Evolutionary conservation across 2,888 invertebrate species (phyloP).

Genomic region (Uloborus plumipes): DNA sequence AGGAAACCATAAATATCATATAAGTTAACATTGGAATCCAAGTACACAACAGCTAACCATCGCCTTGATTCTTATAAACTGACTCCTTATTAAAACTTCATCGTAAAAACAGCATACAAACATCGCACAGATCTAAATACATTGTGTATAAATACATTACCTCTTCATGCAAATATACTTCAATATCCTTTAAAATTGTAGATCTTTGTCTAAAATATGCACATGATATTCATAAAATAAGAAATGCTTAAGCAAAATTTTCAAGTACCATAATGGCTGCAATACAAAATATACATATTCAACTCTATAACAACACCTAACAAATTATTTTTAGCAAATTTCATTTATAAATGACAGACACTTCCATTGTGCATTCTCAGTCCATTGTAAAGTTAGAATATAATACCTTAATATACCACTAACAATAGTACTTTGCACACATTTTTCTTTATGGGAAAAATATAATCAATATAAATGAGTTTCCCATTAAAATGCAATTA

Average conservation of each 20-base stretch:
- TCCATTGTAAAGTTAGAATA: not conserved
- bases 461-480: not conserved
- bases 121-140: conserved; percentile 22
- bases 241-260: conserved; percentile 12
- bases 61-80: conserved; percentile 2
- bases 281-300: conserved; percentile 57
- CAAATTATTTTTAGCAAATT: conserved; percentile 12
- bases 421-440: not conserved
- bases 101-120: conserved; percentile 51
- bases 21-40: conserved; percentile 4
- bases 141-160: conserved; percentile 40
- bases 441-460: not conserved
- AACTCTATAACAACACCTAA: conserved; percentile 26
- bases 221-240: conserved; percentile 29
- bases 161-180: conserved; percentile 40
- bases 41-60: not conserved
- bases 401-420: no score
- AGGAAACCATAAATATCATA: not conserved
- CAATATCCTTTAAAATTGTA: conserved; percentile 31
- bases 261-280: conserved; percentile 12
- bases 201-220: conserved; percentile 44
- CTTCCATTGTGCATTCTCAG: no score
- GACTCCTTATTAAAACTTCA: conserved; percentile 39
- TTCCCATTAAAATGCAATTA: no score
- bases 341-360: no score